Evolutionary conservation across 2,797 vertebrate species (phyloP).

Genomic region (Myotis planiceps): DNA sequence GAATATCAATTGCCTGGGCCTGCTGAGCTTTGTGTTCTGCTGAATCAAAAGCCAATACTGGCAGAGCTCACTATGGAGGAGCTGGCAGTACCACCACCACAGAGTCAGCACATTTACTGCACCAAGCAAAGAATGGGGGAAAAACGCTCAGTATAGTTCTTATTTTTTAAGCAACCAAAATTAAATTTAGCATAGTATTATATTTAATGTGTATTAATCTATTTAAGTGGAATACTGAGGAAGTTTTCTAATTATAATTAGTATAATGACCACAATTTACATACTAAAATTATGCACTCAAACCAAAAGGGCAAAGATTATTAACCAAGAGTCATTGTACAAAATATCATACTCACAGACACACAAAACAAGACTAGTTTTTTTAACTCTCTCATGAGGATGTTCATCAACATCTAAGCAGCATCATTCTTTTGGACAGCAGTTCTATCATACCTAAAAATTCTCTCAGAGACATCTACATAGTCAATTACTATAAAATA

Average conservation of each 20-base stretch:
- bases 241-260: constrained; percentile 32
- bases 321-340: background rate
- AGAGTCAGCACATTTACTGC: constrained; percentile 51
- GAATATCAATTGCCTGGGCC: constrained; percentile 63
- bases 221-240: constrained; percentile 9
- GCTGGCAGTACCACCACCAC: background rate
- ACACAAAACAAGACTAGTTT: background rate
- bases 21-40: constrained; percentile 53
- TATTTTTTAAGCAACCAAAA: constrained; percentile 55
- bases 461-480: background rate
- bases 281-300: background rate
- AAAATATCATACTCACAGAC: background rate
- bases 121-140: background rate
- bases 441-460: constrained; percentile 32
- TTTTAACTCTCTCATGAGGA: background rate
- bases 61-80: constrained; percentile 36
- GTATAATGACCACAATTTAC: constrained; percentile 10
- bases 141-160: constrained; percentile 51
- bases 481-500: background rate
- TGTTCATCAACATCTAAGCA: constrained; percentile 3
- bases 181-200: background rate
- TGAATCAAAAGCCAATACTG: constrained; percentile 72
- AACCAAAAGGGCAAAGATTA: background rate
- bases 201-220: constrained; percentile 20
- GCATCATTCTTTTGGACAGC: background rate